Evolutionary conservation across 2,113 vertebrate species (phyloP), one percentile per base, ranked within the genome.

Genomic region (Eudyptes chrysolophus): DNA sequence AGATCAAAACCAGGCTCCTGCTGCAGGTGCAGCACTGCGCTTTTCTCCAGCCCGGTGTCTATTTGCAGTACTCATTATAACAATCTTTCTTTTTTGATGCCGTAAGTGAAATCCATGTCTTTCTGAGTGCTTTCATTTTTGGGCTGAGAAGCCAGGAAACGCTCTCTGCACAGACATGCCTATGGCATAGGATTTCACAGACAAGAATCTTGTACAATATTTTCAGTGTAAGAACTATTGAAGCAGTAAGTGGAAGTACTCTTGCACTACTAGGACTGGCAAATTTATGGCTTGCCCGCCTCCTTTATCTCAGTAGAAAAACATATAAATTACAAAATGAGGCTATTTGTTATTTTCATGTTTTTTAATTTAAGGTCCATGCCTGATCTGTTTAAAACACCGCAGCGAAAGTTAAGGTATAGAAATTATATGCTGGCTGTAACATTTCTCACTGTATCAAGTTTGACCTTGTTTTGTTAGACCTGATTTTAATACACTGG

Each of bases 191-290:
- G 66, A 34, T 4, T 15, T 17, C 25, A 25, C 9, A 27, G 62
- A 10, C 4, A 5, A 48, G 29, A 10, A 7, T 10, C n/a, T 6
- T 2, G 10, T 8, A 7, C 7, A 1, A 0, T 8, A 1, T 57
- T 57, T 42, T 27, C 52, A 5, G 17, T 6, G 20, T 4, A 15
- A 16, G 49, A 30, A 6, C 20, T 12, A 0, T 2, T 13, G 68
- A n/a, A 81, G 40, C 51, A 27, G 30, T 3, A 44, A 36, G 27
- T 0, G 36, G 44, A 52, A 48, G n/a, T 29, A 15, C 11, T 64
- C 62, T 46, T 44, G 58, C 24, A 0, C 38, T 27, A 0, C 18
- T 36, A 6, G 52, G n/a, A 4, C 26, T 15, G 36, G 75, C 20
- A n/a, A 24, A 60, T 40, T 18, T 8, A 7, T 2, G 34, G 49